These are phyloP conservation scores for Chaetogeoica ovagalla DNA, from an alignment of 2,888 invertebrate genomes.

Conservation along the genomic window DNA sequence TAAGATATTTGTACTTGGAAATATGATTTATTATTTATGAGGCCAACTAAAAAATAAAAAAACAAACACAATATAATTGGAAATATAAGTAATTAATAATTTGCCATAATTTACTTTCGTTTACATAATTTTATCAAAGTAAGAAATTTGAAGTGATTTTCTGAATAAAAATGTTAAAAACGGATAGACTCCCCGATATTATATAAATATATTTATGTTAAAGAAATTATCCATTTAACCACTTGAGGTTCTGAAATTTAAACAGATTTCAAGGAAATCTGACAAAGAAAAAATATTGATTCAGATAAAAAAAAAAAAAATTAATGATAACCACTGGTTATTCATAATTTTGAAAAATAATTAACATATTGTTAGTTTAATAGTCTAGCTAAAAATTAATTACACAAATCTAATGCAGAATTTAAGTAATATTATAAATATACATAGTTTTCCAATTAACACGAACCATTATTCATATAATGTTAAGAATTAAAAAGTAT, in stretches of 20 bases:
- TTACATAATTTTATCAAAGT: neutral
- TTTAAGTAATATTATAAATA: constrained; percentile 9
- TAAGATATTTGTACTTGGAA: constrained; percentile 38
- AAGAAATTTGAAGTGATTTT: constrained; percentile 22
- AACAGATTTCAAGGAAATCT: neutral
- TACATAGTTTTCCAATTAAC: neutral
- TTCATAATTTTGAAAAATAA: neutral
- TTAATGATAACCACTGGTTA: neutral
- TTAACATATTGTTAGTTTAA: neutral
- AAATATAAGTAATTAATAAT: constrained; percentile 9
- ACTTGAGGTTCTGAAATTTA: neutral
- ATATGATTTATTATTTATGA: constrained; percentile 15
- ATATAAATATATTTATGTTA: neutral
- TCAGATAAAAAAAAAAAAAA: neutral
- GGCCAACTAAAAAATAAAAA: constrained; percentile 10
- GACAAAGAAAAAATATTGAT: neutral
- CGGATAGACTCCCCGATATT: neutral
- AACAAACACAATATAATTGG: constrained; percentile 23
- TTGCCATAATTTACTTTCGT: constrained; percentile 11
- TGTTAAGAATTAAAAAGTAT: constrained; percentile 15
- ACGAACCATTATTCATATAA: neutral
- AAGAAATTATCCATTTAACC: constrained; percentile 14
- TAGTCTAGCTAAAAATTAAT: constrained; percentile 3
- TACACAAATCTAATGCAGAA: constrained; percentile 4
- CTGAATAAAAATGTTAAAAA: constrained; percentile 21